Percentiles rank a stretch among this genome's conserved stretches.
Evolutionary conservation across 2,113 vertebrate species (phyloP).

Genomic region (Scomber scombrus): DNA sequence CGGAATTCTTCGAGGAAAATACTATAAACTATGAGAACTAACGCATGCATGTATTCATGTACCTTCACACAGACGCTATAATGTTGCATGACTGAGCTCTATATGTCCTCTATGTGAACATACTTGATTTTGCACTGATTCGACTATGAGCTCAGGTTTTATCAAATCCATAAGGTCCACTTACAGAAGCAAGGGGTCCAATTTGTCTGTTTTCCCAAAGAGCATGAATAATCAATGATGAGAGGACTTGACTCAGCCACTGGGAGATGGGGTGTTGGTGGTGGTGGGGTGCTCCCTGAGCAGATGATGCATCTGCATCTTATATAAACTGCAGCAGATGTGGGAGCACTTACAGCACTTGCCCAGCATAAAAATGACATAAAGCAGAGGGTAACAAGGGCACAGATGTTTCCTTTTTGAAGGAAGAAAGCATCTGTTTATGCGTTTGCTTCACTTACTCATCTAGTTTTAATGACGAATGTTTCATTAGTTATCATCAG

Average conservation of each 20-base stretch:
- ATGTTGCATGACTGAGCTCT: neutral
- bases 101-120: neutral
- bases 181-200: constrained; percentile 43
- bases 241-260: constrained; percentile 56
- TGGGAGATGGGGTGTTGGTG: neutral
- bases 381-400: constrained; percentile 57
- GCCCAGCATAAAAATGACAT: constrained; percentile 53
- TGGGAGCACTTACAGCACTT: constrained; percentile 63
- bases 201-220: constrained; percentile 56
- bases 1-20: constrained; percentile 1
- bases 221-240: constrained; percentile 67
- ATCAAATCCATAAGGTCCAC: constrained; percentile 50
- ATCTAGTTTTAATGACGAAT: constrained; percentile 24
- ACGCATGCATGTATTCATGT: neutral
- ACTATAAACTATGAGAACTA: neutral
- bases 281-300: constrained; percentile 2
- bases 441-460: constrained; percentile 37
- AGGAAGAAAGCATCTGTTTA: constrained; percentile 55
- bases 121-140: constrained; percentile 8
- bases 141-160: constrained; percentile 12
- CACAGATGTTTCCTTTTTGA: constrained; percentile 57
- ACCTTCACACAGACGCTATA: constrained; percentile 8
- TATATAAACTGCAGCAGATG: constrained; percentile 75
- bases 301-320: constrained; percentile 69
- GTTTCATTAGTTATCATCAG: constrained; percentile 3